Conservation (phyloP, 2,113 vertebrate genomes). For the Ondatra zibethicus region DNA sequence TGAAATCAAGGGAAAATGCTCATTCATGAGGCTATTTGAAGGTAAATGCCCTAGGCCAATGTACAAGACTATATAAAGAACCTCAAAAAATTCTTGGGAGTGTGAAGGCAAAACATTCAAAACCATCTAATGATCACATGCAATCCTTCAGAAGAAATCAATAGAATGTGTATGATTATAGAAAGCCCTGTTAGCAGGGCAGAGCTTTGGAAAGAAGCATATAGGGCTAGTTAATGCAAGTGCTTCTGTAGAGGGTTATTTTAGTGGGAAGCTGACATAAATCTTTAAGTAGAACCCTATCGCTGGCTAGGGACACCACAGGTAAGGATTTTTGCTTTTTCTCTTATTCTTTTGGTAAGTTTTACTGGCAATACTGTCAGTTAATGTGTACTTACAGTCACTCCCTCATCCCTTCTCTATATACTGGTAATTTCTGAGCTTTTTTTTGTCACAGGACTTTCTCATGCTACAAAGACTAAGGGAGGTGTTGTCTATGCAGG, state of each 20-base stretch:
- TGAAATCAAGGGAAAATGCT: neutral
- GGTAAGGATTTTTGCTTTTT: neutral
- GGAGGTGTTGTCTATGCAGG: fast-evolving
- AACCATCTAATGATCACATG: neutral
- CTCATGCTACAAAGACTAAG: neutral
- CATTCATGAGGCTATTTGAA: neutral
- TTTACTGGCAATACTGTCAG: neutral
- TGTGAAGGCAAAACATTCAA: neutral
- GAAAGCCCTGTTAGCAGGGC: neutral
- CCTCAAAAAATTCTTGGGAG: neutral
- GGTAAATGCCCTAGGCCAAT: neutral
- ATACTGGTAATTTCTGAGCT: neutral
- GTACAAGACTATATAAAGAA: neutral
- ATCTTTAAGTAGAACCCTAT: neutral
- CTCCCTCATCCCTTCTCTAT: neutral
- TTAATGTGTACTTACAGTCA: neutral
- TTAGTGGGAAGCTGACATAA: neutral
- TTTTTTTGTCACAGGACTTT: neutral
- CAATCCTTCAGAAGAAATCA: constrained; percentile 26
- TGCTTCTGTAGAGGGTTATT: neutral
- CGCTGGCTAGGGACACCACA: neutral
- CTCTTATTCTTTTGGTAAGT: neutral
- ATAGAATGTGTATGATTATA: neutral
- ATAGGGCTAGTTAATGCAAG: neutral
- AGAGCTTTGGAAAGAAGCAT: neutral